These are phyloP conservation scores for cat (Felis catus) DNA, from an alignment of 2,113 vertebrate genomes.

Conservation along the genomic window DNA sequence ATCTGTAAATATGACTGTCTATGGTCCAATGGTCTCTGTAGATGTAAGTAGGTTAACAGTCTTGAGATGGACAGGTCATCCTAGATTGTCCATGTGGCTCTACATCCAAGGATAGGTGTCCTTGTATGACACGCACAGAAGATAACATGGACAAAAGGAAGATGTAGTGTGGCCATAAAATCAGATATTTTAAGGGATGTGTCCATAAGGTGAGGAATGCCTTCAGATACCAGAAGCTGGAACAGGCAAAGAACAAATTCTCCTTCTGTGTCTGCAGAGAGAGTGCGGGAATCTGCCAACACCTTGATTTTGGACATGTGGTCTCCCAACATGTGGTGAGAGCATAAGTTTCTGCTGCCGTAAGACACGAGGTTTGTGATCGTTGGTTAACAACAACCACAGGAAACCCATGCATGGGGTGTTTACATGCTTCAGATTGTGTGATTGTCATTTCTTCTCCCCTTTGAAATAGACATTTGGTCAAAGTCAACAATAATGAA, in stretches of 20 bases:
- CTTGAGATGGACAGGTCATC: background rate
- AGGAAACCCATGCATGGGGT: too few relatives aligned
- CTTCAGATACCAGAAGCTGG: background rate
- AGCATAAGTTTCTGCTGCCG: background rate
- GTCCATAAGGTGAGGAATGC: background rate
- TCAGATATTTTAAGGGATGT: too few relatives aligned
- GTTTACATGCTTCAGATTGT: background rate
- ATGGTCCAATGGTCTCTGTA: background rate
- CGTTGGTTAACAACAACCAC: background rate
- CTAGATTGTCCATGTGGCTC: too few relatives aligned
- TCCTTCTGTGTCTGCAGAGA: background rate
- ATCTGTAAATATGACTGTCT: too few relatives aligned
- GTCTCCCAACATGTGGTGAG: background rate
- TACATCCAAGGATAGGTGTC: background rate
- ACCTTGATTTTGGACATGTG: too few relatives aligned
- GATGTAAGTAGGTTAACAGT: background rate
- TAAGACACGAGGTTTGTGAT: background rate
- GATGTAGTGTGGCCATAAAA: fast-evolving
- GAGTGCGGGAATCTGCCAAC: background rate
- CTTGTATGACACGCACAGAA: background rate
- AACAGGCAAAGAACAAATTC: background rate
- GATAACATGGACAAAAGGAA: background rate
- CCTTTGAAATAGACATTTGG: background rate
- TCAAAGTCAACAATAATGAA: background rate
- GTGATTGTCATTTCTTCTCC: background rate